phyloP scores from a whole-genome alignment of 2,113 vertebrate species.

The Bettongia penicillata region DNA sequence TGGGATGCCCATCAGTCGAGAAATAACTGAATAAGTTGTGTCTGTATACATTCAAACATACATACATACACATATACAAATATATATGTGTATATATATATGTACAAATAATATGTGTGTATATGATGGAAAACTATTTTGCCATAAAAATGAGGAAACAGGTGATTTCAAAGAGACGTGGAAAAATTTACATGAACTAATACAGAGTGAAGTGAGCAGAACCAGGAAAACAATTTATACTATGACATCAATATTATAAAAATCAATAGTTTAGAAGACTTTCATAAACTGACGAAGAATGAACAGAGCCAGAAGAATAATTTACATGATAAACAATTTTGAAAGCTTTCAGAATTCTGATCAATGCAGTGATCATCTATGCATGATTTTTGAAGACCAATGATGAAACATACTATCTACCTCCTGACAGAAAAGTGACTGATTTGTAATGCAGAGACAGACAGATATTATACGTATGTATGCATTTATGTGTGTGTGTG shows the following conservation, averaged over 20 bases:
- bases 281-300: background rate
- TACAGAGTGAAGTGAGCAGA: background rate
- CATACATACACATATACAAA: no score
- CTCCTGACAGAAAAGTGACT: background rate
- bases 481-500: background rate
- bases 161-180: background rate
- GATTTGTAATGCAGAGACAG: background rate
- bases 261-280: background rate
- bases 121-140: background rate
- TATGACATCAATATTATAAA: background rate
- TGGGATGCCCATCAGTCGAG: background rate
- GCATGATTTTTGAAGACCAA: background rate
- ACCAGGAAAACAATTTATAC: background rate
- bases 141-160: background rate
- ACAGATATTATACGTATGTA: background rate
- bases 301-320: background rate
- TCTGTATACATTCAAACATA: background rate
- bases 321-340: background rate
- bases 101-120: no score
- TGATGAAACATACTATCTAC: background rate
- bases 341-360: background rate
- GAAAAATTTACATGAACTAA: background rate
- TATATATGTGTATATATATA: no score
- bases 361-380: background rate
- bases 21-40: background rate